A percentile compares a stretch with the other conserved stretches of the same genome.
Conservation (phyloP, 1,140 invertebrate genomes). For the Saxidomus purpurata region DNA sequence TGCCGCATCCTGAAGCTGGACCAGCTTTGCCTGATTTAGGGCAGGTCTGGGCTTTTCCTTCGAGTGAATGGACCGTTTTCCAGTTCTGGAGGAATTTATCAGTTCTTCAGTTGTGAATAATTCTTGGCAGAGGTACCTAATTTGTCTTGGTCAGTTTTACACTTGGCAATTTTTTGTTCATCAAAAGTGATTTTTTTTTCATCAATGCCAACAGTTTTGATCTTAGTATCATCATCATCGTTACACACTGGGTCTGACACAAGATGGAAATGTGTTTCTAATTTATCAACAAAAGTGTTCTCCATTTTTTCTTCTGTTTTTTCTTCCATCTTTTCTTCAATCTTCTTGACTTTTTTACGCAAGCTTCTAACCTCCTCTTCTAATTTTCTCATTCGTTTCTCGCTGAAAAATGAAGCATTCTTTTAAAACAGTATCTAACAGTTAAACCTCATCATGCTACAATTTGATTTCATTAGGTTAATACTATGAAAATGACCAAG, state of each 20-base stretch:
- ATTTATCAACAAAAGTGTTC: constrained; percentile 34
- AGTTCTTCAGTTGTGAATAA: constrained; percentile 1
- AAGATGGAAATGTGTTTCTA: constrained; percentile 44
- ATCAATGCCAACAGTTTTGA: constrained; percentile 47
- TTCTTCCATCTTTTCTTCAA: neutral
- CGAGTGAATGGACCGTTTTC: neutral
- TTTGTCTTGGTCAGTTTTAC: constrained; percentile 44
- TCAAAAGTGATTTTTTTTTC: constrained; percentile 8
- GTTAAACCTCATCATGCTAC: constrained; percentile 46
- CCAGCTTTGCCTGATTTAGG: neutral
- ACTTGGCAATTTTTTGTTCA: too few species aligned
- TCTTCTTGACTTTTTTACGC: constrained; percentile 42
- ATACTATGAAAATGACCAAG: constrained; percentile 41
- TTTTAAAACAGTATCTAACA: constrained; percentile 48
- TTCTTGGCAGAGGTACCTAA: constrained; percentile 44
- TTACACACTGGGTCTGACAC: constrained; percentile 38
- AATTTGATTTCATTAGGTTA: constrained; percentile 46
- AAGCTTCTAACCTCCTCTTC: constrained; percentile 41
- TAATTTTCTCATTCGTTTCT: constrained; percentile 47
- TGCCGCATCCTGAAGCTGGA: neutral
- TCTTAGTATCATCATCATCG: constrained; percentile 38
- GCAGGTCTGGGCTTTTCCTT: neutral
- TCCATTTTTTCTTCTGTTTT: constrained; percentile 14
- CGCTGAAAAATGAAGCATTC: constrained; percentile 44
- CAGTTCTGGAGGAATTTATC: neutral